These are phyloP conservation scores for Drosophila pallidifrons DNA, from an alignment of 1,140 invertebrate genomes.

Conservation along the genomic window DNA sequence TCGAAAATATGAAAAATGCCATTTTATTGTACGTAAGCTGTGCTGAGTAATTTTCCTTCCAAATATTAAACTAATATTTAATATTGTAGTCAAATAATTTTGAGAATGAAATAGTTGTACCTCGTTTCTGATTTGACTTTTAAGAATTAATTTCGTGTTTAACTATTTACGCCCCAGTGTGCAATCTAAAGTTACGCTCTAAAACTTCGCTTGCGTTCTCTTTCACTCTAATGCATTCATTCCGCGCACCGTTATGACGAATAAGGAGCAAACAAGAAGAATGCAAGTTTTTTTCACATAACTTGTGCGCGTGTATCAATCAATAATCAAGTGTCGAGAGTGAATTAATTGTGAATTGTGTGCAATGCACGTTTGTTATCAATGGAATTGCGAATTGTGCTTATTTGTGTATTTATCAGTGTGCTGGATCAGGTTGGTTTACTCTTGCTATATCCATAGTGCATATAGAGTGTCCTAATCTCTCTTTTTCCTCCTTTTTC, in stretches of 20 bases:
- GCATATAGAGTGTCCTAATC: not conserved
- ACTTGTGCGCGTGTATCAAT: constrained; percentile 2
- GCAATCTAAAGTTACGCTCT: constrained; percentile 8
- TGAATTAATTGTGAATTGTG: too few species aligned
- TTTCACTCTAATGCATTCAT: not conserved
- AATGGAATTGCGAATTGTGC: constrained; percentile 27
- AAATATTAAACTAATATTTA: too few species aligned
- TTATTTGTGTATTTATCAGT: constrained; percentile 24
- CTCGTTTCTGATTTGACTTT: not conserved
- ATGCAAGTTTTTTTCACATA: not conserved
- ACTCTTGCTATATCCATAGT: not conserved
- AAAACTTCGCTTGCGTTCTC: not conserved
- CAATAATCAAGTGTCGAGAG: constrained; percentile 1
- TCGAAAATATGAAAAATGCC: too few species aligned
- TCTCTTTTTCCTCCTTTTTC: not conserved
- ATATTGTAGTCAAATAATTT: too few species aligned
- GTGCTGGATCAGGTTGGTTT: constrained; percentile 21
- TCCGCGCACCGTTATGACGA: constrained; percentile 8
- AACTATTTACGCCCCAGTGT: not conserved
- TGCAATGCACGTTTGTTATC: not conserved
- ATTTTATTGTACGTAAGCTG: too few species aligned
- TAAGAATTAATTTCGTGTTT: not conserved
- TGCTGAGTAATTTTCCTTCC: too few species aligned
- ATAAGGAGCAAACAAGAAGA: not conserved
- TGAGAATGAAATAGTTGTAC: too few species aligned